Base-by-base conservation (phyloP, 1,140 invertebrate species). In the Drosophila mauritiana region DNA sequence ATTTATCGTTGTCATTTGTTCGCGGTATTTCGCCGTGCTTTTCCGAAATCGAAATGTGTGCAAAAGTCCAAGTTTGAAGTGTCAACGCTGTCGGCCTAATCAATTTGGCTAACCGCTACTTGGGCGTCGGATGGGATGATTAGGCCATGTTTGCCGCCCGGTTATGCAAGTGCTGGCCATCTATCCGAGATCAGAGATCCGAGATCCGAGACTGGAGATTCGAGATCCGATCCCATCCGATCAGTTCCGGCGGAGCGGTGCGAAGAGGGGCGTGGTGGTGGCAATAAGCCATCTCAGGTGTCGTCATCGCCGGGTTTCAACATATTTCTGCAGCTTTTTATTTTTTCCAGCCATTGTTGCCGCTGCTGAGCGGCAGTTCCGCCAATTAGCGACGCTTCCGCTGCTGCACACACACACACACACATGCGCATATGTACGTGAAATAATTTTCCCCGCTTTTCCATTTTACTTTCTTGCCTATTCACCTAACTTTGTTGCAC, bases 311-410 rank as follows among this genome's bases (percentile, higher is more conserved):
- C 42, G 46, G 55, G 56, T 88, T 88, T 83, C 83, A 88, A 89
- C 84, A 88, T 85, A 73, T 85, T 80, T 73, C 52, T 70, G 43
- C 61, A 5, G 63, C 43, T 73, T 70, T 81, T 61, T 45, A 51
- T 67, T 68, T 54, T 54, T 74, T 65, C 36, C 52, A 76, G 1
- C 42, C 52, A 63, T 59, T 76, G 56, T 62, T 51, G 56, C 15
- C 43, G 65, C 37, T 53, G 73, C 51, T 75, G 74, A 56, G 62
- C 22, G 54, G 72, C 83, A 88, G 83, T 88, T 88, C 83, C 83
- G 83, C 83, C 79, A 88, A 88, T 88, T 88, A 88, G 83, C 79
- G 76, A 61, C 46, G 83, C 83, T 88, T 88, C 83, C 83, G 83
- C 83, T 83, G 83, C 82, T 49, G 55, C 68, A 59, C 34, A 62